Evolutionary conservation across 2,888 invertebrate genomes (phyloP), one percentile per base, ranked within the genome.

Genomic region (Epistrophella euchroma): DNA sequence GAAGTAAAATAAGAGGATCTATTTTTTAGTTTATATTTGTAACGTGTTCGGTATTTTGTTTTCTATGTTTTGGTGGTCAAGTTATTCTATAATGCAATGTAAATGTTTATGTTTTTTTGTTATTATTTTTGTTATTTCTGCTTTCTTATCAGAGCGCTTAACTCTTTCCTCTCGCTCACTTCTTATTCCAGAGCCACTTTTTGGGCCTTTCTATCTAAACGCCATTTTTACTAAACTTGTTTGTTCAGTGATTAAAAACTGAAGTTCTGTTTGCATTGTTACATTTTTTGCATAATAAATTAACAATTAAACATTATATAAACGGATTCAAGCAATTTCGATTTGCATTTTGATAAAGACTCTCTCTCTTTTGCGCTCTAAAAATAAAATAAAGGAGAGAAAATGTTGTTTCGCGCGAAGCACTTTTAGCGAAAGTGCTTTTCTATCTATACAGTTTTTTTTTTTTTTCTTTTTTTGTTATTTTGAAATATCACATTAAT

Each of bases 401-500:
- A 56, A 71, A 76, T 72, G 22, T 56, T 73, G 64, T 71, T 47
- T 74, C 32, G 73, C 74, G 78, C 86, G 77, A 71, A 74, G 86
- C 86, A 86, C 86, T 73, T 78, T n/a, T 82, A 82, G 86, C 77
- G 77, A 62, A 81, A 81, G 81, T 81, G 74, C 71, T 45, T 77
- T 71, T 50, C 74, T 74, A 28, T 74, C 58, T 81, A 37, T 22
- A 47, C 19, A 28, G 17, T 11, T 52, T 62, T 64, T 35, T 22
- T 40, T 52, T 50, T 50, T 55, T 64, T 60, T 83, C n/a, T n/a
- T 70, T 72, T 17, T 68, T 35, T 52, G 28, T 73, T 76, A 19
- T 55, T 64, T 72, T 60, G 86, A 86, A 86, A 86, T 86, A 86
- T 86, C 86, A 86, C 86, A 86, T 82, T 77, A 77, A 82, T 77